Evolutionary conservation across 2,797 vertebrate genomes (phyloP), one percentile per base, ranked within the genome.

Genomic region (Trachops cirrhosus): DNA sequence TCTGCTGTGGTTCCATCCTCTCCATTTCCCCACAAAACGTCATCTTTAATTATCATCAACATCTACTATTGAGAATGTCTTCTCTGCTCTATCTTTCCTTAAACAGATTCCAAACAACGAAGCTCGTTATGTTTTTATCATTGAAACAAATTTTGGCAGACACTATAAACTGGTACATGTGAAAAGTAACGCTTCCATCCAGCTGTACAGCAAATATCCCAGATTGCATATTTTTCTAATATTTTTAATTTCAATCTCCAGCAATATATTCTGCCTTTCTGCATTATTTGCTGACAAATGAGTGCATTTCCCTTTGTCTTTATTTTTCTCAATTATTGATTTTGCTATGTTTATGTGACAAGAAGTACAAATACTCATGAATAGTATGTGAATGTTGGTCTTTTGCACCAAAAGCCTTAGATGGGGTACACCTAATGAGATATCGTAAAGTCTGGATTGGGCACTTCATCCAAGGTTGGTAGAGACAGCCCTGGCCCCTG

Each of bases 331-430:
- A 15, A 15, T 62, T 32, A 29, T 29, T 59, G 12, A 29, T 62
- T 32, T 26, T 32, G 26, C 46, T 82, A 62, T 71, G 75, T 90
- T 70, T 80, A 78, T 44, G 12, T 86, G 74, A 52, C 7, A 46
- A 87, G 48, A 71, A 89, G n/a, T 59, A 57, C 57, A 64, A 68
- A 62, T 68, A 83, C 41, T 44, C 34, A 41, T 22, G 62, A 39
- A n/a, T 26, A 6, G 3, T n/a, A 46, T 29, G 21, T 39, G 57
- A 95, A 46, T 46, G n/a, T 89, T 89, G 26, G 37, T 26, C 22
- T 86, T 94, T 83, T 68, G 26, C 67, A 73, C 75, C n/a, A 88
- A 64, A 91, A 79, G 39, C 24, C 21, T 91, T 88, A 78, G 84
- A 26, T 41, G 26, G 88, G 12, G 75, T 32, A 5, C 44, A n/a